Percentiles rank a stretch among this genome's conserved stretches.
Evolutionary conservation across 2,888 invertebrate species (phyloP).

Genomic region (Caenorhabditis uteleia): DNA sequence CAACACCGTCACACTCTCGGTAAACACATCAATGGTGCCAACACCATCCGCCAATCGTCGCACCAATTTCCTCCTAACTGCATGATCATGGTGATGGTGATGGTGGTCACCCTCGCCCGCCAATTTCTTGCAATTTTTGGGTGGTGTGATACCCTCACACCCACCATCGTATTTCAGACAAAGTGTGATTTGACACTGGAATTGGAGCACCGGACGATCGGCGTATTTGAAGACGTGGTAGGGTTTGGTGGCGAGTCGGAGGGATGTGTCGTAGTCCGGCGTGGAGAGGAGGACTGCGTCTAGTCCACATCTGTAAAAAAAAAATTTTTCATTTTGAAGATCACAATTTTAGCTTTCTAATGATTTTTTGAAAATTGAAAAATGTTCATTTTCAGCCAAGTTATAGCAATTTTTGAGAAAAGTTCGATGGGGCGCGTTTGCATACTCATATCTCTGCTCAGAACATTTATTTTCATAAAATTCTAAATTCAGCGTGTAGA

Average conservation of each 20-base stretch:
- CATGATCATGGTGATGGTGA: slow-evolving; percentile 48
- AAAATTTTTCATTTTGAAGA: too few relatives aligned
- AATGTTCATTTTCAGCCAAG: neutral
- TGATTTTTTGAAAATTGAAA: too few relatives aligned
- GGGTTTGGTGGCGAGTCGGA: slow-evolving; percentile 66
- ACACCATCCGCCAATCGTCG: slow-evolving; percentile 33
- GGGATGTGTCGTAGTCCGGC: slow-evolving; percentile 62
- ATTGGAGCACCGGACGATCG: slow-evolving; percentile 67
- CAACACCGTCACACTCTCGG: slow-evolving; percentile 58
- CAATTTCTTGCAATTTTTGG: slow-evolving; percentile 60
- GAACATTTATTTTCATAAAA: too few relatives aligned
- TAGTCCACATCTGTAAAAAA: slow-evolving; percentile 57
- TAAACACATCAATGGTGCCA: slow-evolving; percentile 66
- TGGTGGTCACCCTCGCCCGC: slow-evolving; percentile 44
- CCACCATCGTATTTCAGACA: slow-evolving; percentile 68
- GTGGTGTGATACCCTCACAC: slow-evolving; percentile 67
- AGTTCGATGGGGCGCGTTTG: neutral
- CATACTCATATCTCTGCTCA: neutral
- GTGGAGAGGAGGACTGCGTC: slow-evolving; percentile 66
- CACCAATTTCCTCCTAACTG: slow-evolving; percentile 17
- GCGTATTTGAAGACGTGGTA: slow-evolving; percentile 70
- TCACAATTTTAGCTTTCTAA: too few relatives aligned
- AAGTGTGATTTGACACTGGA: slow-evolving; percentile 68
- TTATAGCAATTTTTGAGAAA: neutral
- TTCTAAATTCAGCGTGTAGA: too few relatives aligned